phyloP scores from a whole-genome alignment of 2,888 invertebrate genomes.

The Lasioglossum villosulum region DNA sequence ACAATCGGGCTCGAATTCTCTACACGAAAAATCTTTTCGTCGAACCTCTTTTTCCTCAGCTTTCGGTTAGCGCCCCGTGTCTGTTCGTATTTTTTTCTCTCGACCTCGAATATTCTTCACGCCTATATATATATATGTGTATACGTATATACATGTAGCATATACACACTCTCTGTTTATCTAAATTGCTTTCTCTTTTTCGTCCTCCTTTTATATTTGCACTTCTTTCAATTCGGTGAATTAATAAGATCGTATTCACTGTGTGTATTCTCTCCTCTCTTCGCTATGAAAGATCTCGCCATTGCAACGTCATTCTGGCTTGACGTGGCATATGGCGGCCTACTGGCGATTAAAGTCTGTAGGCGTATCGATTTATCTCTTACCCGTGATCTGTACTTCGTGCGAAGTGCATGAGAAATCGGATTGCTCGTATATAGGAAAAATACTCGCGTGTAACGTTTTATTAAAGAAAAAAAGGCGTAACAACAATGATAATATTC shows the following conservation, averaged over 20 bases:
- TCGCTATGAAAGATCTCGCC: conserved; percentile 62
- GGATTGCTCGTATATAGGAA: conserved; percentile 21
- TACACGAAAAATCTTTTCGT: conserved; percentile 29
- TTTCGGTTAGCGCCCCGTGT: conserved; percentile 33
- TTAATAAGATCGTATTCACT: conserved; percentile 51
- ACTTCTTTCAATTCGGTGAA: conserved; percentile 52
- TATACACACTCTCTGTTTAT: conserved; percentile 29
- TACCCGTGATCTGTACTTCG: conserved; percentile 8
- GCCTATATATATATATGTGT: conserved; percentile 20
- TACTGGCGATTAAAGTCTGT: conserved; percentile 38
- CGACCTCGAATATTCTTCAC: conserved; percentile 57
- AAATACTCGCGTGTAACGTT: conserved; percentile 12
- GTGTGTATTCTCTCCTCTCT: conserved; percentile 44
- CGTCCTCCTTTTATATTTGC: conserved; percentile 40
- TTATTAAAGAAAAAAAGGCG: conserved; percentile 2
- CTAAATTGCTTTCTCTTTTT: conserved; percentile 33
- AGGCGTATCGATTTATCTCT: conserved; percentile 42
- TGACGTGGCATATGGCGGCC: conserved; percentile 78
- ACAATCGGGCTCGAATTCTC: conserved; percentile 21
- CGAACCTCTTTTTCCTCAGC: conserved; percentile 43
- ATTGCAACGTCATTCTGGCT: conserved; percentile 76
- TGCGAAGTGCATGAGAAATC: conserved; percentile 24
- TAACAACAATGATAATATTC: conserved; percentile 2
- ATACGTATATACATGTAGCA: not conserved
- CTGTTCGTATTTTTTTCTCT: conserved; percentile 33